Conservation (phyloP, 2,113 vertebrate genomes). For the Lepidothrix coronata region DNA sequence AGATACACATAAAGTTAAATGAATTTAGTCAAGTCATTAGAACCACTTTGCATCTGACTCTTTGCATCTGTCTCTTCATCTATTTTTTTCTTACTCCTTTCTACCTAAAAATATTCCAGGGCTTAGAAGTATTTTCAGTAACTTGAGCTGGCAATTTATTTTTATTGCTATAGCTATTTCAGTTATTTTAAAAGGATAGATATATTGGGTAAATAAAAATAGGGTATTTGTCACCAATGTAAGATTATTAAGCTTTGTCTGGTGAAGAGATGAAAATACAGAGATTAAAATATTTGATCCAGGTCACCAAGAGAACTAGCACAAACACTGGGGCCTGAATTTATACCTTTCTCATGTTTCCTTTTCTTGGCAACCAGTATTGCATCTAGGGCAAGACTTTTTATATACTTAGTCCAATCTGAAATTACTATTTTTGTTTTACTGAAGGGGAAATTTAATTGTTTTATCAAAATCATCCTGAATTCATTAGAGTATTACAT, state of each 20-base stretch:
- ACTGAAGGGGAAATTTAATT: background rate
- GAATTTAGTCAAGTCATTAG: background rate
- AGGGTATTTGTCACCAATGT: background rate
- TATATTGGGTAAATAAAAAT: background rate
- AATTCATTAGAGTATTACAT: background rate
- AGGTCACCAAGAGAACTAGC: background rate
- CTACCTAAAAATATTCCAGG: background rate
- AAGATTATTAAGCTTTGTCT: background rate
- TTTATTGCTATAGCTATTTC: background rate
- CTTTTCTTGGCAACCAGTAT: background rate
- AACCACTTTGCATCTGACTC: background rate
- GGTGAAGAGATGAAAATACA: background rate
- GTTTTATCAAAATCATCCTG: background rate
- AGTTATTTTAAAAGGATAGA: background rate
- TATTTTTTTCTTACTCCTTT: background rate
- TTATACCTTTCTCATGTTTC: background rate
- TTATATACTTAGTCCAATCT: background rate
- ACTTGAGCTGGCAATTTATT: background rate
- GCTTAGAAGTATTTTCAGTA: background rate
- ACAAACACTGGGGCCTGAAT: background rate
- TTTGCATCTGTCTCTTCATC: background rate
- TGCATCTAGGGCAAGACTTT: background rate
- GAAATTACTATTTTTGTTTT: background rate
- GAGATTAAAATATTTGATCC: background rate
- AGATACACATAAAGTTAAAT: background rate